Conservation (phyloP, 2,797 vertebrate species). For the Odontamblyopus lacepedii region DNA sequence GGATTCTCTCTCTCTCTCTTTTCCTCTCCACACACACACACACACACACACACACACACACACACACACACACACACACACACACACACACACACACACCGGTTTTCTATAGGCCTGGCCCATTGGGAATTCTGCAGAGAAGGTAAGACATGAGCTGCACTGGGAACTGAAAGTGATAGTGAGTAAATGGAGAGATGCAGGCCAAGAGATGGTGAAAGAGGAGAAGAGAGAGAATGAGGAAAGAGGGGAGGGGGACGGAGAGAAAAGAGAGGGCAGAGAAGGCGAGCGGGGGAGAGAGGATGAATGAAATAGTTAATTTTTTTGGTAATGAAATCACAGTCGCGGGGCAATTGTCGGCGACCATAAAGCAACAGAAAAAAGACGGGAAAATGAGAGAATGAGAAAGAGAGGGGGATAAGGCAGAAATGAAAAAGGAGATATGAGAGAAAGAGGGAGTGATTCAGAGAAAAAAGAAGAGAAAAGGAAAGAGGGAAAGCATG, state of each 20-base stretch:
- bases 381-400: too few relatives aligned
- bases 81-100: conserved; percentile 5
- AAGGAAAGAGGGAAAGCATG: too few relatives aligned
- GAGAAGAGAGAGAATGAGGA: not conserved
- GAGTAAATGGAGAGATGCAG: conserved; percentile 37
- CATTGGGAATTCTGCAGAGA: conserved; percentile 38
- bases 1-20: conserved; percentile 24
- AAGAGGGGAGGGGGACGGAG: conserved; percentile 7
- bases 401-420: too few relatives aligned
- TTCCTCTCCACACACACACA: not conserved
- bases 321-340: too few relatives aligned
- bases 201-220: conserved; percentile 37
- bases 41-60: too few relatives aligned
- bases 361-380: too few relatives aligned
- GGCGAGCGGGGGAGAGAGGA: too few relatives aligned
- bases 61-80: too few relatives aligned
- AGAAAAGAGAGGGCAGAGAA: conserved; percentile 30
- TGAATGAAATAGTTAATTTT: too few relatives aligned
- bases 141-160: conserved; percentile 33
- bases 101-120: conserved; percentile 32
- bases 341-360: too few relatives aligned
- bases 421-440: too few relatives aligned
- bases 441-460: not conserved
- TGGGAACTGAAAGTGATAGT: conserved; percentile 46
- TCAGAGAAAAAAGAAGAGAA: not conserved